Conservation (phyloP, 2,113 vertebrate species). For the Gnathonemus longibarbis region DNA sequence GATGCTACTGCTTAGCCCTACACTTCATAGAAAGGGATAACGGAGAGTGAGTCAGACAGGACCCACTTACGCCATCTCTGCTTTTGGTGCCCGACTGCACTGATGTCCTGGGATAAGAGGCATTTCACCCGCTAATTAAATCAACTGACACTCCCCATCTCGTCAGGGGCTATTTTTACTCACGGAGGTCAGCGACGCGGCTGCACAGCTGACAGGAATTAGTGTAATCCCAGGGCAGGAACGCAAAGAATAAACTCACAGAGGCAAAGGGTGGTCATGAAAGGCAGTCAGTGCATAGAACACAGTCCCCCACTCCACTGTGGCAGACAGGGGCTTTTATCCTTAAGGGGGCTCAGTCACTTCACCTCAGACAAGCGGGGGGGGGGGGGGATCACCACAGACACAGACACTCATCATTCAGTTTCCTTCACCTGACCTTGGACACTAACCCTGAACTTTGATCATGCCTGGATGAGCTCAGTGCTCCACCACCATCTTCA, state of each 20-base stretch:
- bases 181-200: background rate
- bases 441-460: background rate
- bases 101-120: background rate
- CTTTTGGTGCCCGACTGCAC: background rate
- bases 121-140: background rate
- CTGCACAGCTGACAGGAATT: background rate
- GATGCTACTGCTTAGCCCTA: background rate
- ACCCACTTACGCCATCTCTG: background rate
- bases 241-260: background rate
- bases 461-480: background rate
- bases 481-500: background rate
- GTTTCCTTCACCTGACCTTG: background rate
- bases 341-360: background rate
- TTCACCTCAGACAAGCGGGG: background rate
- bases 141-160: background rate
- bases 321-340: background rate
- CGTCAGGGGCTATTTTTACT: background rate
- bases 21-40: background rate
- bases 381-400: background rate
- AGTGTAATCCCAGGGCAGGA: constrained; percentile 3
- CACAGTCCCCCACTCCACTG: background rate
- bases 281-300: background rate
- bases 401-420: background rate
- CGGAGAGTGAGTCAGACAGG: no score
- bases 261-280: background rate